Conservation (phyloP, 1,140 invertebrate genomes). For the Trissolcus basalis region DNA sequence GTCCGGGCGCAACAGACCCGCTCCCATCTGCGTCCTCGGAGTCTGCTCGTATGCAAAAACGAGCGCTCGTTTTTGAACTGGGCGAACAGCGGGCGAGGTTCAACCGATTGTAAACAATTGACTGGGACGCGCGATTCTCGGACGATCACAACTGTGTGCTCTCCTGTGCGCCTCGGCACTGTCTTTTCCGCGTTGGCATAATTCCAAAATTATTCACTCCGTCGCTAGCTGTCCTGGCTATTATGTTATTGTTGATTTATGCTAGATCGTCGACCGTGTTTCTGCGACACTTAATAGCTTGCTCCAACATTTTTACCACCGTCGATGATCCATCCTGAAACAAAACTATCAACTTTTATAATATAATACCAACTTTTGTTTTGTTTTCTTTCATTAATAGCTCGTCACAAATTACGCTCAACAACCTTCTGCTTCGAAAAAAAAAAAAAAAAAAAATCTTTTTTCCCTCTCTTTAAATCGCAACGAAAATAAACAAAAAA, state of each 20-base stretch:
- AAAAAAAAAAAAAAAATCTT: too few relatives aligned
- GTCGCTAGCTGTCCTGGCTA: constrained; percentile 15
- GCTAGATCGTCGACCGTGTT: constrained; percentile 43
- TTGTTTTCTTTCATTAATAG: too few relatives aligned
- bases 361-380: neutral
- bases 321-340: constrained; percentile 25
- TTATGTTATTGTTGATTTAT: constrained; percentile 48
- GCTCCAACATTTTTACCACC: constrained; percentile 19
- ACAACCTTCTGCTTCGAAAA: too few relatives aligned
- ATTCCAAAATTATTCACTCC: constrained; percentile 38
- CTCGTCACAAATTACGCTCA: too few relatives aligned
- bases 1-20: constrained; percentile 65
- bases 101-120: neutral
- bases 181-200: constrained; percentile 42
- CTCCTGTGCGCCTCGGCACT: constrained; percentile 25
- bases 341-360: neutral
- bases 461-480: too few relatives aligned
- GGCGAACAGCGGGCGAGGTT: neutral
- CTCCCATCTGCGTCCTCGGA: constrained; percentile 72
- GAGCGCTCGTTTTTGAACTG: constrained; percentile 28
- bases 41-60: constrained; percentile 21
- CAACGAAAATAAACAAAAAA: too few relatives aligned
- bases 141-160: constrained; percentile 25
- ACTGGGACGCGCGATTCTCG: too few relatives aligned
- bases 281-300: constrained; percentile 1